These are phyloP conservation scores for Pangasius krempfi DNA, from an alignment of 2,797 vertebrate species.

Conservation along the genomic window DNA sequence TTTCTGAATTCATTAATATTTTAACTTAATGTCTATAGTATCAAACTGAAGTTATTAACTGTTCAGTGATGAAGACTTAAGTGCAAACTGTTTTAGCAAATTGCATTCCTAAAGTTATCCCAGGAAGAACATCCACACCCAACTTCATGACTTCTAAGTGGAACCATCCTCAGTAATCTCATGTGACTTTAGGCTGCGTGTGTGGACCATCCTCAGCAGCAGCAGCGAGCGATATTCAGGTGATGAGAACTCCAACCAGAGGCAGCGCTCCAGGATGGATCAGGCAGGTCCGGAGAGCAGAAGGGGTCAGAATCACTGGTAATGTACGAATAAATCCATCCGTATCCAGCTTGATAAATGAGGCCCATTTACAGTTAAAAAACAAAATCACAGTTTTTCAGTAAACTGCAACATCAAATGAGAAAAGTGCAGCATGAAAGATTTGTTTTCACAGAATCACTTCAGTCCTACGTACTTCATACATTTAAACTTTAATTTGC, in stretches of 20 bases:
- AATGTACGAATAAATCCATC: neutral
- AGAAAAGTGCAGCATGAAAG: neutral
- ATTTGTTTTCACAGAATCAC: neutral
- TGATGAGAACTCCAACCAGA: neutral
- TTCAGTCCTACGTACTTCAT: neutral
- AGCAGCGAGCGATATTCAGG: neutral
- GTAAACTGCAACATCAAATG: neutral
- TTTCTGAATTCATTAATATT: neutral
- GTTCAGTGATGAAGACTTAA: neutral
- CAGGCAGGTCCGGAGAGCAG: neutral
- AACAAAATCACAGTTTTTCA: neutral
- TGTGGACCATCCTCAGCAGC: neutral
- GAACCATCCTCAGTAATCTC: neutral
- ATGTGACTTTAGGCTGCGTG: neutral
- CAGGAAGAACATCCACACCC: neutral
- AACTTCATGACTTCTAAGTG: neutral
- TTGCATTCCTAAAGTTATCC: neutral
- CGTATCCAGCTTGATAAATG: neutral
- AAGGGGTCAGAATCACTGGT: neutral
- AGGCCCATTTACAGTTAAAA: neutral
- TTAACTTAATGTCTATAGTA: neutral
- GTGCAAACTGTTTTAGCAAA: neutral
- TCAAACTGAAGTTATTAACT: neutral
- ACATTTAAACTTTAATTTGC: neutral
- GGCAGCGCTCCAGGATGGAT: neutral